Base-by-base conservation (phyloP, 1,140 invertebrate species). In the Mercenaria mercenaria region DNA sequence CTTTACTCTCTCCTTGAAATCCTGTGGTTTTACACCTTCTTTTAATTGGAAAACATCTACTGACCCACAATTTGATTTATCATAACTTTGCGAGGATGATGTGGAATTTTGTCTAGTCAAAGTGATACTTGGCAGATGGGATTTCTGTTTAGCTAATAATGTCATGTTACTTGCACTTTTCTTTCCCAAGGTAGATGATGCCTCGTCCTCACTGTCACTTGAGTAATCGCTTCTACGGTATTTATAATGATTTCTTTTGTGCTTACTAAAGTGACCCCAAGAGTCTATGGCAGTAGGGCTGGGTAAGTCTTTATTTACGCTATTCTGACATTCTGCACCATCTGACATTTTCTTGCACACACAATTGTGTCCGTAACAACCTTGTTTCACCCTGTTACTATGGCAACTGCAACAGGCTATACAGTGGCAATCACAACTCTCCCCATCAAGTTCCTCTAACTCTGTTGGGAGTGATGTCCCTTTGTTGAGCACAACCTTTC, bases 171-270 rank as follows among this genome's bases (percentile, higher is more conserved):
- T 79, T 47, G 56, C 34, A 69, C 34, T 76, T 82, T 74, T 82
- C 26, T 76, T 84, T 59, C 20, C 41, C 29, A 37, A 1, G 13
- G 29, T 34, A 32, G 37, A 32, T 11, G 56, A 50, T 26, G 79
- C 52, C 3, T 95, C 94, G 34, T 94, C 94, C 13, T 94, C 94
- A 91, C 93, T 94, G n/a, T 95, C 94, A 92, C 94, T 95, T 11
- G 93, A 94, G 85, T 95, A 94, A 72, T 95, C 93, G 90, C 94
- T 95, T 32, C 93, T 92, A 15, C 93, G 91, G 64, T 94, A 94
- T 87, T 94, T 95, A 83, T 95, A 95, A 59, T 93, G 91, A 59
- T 92, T 93, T 41, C 91, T 67, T n/a, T 84, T 59, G 72, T 90
- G 91, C 67, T 93, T 91, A 69, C 91, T 93, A 90, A 94, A 95